Evolutionary conservation across 1,140 invertebrate species (phyloP).

Genomic region (Amphibalanus amphitrite): DNA sequence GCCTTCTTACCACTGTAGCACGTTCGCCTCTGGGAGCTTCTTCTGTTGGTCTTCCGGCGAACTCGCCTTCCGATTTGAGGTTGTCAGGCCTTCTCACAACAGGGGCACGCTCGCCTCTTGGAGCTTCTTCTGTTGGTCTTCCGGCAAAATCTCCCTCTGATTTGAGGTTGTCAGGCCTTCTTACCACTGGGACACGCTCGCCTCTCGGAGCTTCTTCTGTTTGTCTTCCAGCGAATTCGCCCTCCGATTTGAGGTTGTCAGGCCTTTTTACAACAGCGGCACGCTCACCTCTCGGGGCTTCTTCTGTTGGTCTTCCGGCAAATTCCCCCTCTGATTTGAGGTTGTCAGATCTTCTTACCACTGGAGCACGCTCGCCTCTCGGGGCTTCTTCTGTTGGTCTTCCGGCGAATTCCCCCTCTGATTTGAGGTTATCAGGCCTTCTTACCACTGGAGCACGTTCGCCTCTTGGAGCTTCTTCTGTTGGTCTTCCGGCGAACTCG

Average conservation of each 20-base stretch:
- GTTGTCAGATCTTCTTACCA: slow-evolving; percentile 24
- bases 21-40: slow-evolving; percentile 9
- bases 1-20: slow-evolving; percentile 13
- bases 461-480: slow-evolving; percentile 13
- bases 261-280: not conserved
- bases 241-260: slow-evolving; percentile 1
- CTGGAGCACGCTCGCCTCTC: slow-evolving; percentile 7
- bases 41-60: not conserved
- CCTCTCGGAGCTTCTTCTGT: slow-evolving; percentile 8
- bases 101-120: not conserved
- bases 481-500: no score
- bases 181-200: slow-evolving; percentile 24
- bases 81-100: not conserved
- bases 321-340: no score
- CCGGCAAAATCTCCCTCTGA: slow-evolving; percentile 37
- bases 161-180: slow-evolving; percentile 31
- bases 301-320: no score
- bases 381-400: not conserved
- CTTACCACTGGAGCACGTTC: slow-evolving; percentile 25
- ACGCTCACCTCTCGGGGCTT: slow-evolving; percentile 18
- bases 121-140: slow-evolving; percentile 11
- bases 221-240: not conserved
- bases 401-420: slow-evolving; percentile 26
- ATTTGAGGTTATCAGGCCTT: slow-evolving; percentile 28
- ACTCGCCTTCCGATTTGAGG: not conserved